These are phyloP conservation scores for Habropoda laboriosa DNA, from an alignment of 1,140 invertebrate species.

Conservation along the genomic window DNA sequence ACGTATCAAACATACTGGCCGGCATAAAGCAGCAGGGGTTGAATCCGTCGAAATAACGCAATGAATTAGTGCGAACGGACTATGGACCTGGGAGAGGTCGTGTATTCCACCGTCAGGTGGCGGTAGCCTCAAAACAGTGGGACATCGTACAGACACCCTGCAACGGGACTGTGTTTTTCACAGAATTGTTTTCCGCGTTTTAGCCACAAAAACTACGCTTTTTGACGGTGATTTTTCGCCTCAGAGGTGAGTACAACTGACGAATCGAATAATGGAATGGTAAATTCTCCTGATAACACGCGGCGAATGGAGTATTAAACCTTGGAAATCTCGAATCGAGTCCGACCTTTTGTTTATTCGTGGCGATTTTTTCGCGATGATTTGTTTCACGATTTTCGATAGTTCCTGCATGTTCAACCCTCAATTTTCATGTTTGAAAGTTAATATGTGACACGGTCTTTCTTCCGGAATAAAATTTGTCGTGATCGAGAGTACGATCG, in stretches of 20 bases:
- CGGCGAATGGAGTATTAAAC: conserved; percentile 27
- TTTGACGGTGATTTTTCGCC: conserved; percentile 72
- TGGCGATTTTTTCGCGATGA: conserved; percentile 70
- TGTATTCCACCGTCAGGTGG: conserved; percentile 70
- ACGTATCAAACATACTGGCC: neutral
- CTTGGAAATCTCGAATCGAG: conserved; percentile 63
- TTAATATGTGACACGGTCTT: conserved; percentile 49
- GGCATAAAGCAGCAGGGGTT: conserved; percentile 35
- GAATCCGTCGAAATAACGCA: conserved; percentile 57
- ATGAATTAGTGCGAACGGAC: conserved; percentile 66
- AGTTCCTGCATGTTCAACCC: neutral
- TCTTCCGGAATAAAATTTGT: conserved; percentile 49
- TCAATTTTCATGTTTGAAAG: conserved; percentile 59
- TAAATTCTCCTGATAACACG: conserved; percentile 13
- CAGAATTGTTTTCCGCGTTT: conserved; percentile 73
- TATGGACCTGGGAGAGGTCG: conserved; percentile 70
- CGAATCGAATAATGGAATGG: neutral
- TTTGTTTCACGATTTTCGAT: conserved; percentile 60
- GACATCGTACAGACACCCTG: conserved; percentile 78
- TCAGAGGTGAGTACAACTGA: conserved; percentile 73
- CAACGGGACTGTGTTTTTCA: conserved; percentile 77
- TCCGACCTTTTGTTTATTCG: conserved; percentile 79
- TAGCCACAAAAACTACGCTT: conserved; percentile 68
- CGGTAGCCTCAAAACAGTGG: conserved; percentile 72
- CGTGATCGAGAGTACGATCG: conserved; percentile 16